Evolutionary conservation across 2,888 invertebrate genomes (phyloP), one percentile per base, ranked within the genome.

Genomic region (Boloria euphrosyne): DNA sequence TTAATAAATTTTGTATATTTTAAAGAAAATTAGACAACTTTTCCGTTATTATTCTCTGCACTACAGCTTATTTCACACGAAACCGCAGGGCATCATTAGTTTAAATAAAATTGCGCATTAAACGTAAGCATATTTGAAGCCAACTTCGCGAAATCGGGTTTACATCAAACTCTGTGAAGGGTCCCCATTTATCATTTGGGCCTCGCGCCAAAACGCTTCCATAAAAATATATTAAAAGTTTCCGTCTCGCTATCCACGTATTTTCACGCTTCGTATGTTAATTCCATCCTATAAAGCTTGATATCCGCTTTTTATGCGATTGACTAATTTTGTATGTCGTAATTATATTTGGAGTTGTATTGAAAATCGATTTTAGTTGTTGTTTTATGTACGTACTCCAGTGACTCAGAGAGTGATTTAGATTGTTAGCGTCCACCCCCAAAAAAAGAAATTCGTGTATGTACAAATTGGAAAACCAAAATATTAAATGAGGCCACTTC

Each of bases 151-250:
- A 80, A 83, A 84, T 85, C 82, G 84, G 83, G 82, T 76, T 71
- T 76, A 75, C 77, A 80, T 80, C 80, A 81, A 78, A 83, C 80
- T 81, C 75, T 78, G 76, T 86, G 84, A 85, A 86, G 86, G 86
- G 85, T 80, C 83, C 78, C 78, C 80, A 90, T 90, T 89, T 87
- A 90, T 90, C 90, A 90, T 86, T 82, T 80, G 80, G 79, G 80
- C 79, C 83, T 80, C 80, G 80, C 84, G 82, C 83, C 82, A 83
- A 86, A 87, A 86, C 75, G 83, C 81, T 87, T 89, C 85, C 85
- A 65, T 67, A 69, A 79, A 80, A 80, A 88, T 86, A 85, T 88
- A 88, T 88, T 87, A 87, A 87, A 87, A 84, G 78, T 86, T 89
- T 85, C 78, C 80, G 76, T 79, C 82, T 79, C 84, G 82, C 84